Conservation (phyloP, 2,797 vertebrate species). For the Gymnocypris eckloni region DNA sequence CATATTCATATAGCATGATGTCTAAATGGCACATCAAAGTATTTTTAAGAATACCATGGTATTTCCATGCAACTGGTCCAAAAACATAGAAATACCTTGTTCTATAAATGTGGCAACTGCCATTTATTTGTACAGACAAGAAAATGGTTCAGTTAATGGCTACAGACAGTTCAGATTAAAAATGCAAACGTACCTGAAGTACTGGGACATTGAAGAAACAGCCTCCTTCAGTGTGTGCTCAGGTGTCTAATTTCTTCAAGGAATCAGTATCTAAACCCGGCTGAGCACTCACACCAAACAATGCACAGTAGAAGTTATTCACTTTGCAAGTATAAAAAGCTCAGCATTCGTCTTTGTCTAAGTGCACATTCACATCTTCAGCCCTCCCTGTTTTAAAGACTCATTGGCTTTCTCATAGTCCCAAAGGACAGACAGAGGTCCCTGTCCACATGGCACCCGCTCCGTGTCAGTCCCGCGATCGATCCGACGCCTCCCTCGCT, state of each 20-base stretch:
- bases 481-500: constrained; percentile 53
- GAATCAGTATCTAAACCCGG: constrained; percentile 34
- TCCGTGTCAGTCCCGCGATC: constrained; percentile 42
- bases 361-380: constrained; percentile 30
- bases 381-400: constrained; percentile 11
- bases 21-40: not conserved
- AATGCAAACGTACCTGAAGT: constrained; percentile 82
- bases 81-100: not conserved
- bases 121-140: constrained; percentile 63
- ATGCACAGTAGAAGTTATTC: constrained; percentile 14
- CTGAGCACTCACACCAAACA: constrained; percentile 26
- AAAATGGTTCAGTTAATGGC: constrained; percentile 76
- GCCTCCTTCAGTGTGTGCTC: constrained; percentile 21
- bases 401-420: constrained; percentile 38
- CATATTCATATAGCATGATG: not conserved
- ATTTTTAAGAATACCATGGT: not conserved
- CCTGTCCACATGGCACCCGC: constrained; percentile 59
- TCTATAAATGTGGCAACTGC: constrained; percentile 12
- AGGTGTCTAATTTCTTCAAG: constrained; percentile 35
- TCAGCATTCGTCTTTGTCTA: constrained; percentile 38
- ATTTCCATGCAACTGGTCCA: not conserved
- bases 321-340: constrained; percentile 32
- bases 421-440: constrained; percentile 47
- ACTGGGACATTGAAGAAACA: constrained; percentile 68
- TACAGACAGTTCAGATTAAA: constrained; percentile 82